A percentile compares a stretch with the other conserved stretches of the same genome.
Evolutionary conservation across 2,113 vertebrate species (phyloP).

Genomic region (Hystrix cristata): DNA sequence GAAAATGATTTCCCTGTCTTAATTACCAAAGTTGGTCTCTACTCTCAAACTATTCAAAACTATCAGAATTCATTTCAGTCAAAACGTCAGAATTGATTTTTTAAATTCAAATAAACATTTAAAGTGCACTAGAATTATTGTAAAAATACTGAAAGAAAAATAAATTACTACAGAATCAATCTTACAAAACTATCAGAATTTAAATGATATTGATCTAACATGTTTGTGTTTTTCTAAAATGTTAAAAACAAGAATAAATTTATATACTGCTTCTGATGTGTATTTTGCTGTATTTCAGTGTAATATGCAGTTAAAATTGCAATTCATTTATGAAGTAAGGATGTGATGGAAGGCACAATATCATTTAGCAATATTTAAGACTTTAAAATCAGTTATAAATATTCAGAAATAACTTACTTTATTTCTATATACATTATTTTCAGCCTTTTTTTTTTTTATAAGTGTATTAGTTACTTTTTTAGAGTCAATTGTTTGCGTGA

Average conservation of each 20-base stretch:
- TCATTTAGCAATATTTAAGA: background rate
- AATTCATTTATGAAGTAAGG: background rate
- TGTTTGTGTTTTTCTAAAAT: background rate
- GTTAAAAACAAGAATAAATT: constrained; percentile 13
- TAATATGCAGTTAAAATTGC: background rate
- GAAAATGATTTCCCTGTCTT: background rate
- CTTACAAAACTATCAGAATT: constrained; percentile 8
- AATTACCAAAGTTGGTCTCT: background rate
- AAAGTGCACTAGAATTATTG: background rate
- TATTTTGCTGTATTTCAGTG: background rate
- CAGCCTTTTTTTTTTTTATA: background rate
- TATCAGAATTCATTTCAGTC: background rate
- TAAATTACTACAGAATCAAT: background rate
- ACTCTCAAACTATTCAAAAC: background rate
- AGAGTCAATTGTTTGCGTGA: no score
- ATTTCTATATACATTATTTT: background rate
- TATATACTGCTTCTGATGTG: background rate
- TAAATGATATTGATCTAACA: background rate
- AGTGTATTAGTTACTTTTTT: no score
- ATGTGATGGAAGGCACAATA: background rate
- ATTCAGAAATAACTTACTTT: background rate
- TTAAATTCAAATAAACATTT: constrained; percentile 6
- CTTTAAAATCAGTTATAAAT: background rate
- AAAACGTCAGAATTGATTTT: constrained; percentile 48
- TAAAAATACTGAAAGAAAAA: background rate